Conservation (phyloP, 1,140 invertebrate genomes). For the Bombus huntii region DNA sequence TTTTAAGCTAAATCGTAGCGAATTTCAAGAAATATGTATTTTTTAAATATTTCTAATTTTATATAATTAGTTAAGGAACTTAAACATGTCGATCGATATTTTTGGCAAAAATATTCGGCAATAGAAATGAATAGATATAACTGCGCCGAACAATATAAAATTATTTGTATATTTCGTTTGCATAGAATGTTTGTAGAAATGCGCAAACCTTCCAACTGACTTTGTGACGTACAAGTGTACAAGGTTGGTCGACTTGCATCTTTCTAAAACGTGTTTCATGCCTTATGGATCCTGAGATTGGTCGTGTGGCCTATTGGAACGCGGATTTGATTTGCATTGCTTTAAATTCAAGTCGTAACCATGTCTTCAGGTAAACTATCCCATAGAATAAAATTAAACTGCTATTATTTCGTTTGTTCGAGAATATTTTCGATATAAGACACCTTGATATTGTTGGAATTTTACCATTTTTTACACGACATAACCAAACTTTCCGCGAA, state of each 20-base stretch:
- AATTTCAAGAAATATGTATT: neutral
- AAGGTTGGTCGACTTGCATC: slow-evolving; percentile 43
- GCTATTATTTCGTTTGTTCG: neutral
- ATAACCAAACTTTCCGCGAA: slow-evolving; percentile 72
- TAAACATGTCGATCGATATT: neutral
- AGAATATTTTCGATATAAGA: neutral
- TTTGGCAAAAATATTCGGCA: neutral
- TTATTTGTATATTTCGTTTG: neutral
- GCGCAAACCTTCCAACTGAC: neutral
- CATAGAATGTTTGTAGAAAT: neutral
- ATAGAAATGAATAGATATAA: neutral
- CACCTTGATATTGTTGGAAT: neutral
- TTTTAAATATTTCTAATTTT: neutral
- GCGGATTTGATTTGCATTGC: slow-evolving; percentile 57
- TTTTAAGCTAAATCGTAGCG: neutral
- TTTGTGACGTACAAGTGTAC: neutral
- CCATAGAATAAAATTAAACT: neutral
- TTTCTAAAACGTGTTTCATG: slow-evolving; percentile 61
- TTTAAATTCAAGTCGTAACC: slow-evolving; percentile 57
- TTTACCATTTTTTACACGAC: slow-evolving; percentile 49
- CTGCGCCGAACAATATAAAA: neutral
- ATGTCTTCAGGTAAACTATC: slow-evolving; percentile 76
- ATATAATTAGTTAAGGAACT: neutral
- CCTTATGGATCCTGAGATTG: slow-evolving; percentile 67
- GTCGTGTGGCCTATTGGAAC: slow-evolving; percentile 65